A percentile compares a stretch with the other conserved stretches of the same genome.
Conservation (phyloP, 2,113 vertebrate species). For the Pelecanus crispus region DNA sequence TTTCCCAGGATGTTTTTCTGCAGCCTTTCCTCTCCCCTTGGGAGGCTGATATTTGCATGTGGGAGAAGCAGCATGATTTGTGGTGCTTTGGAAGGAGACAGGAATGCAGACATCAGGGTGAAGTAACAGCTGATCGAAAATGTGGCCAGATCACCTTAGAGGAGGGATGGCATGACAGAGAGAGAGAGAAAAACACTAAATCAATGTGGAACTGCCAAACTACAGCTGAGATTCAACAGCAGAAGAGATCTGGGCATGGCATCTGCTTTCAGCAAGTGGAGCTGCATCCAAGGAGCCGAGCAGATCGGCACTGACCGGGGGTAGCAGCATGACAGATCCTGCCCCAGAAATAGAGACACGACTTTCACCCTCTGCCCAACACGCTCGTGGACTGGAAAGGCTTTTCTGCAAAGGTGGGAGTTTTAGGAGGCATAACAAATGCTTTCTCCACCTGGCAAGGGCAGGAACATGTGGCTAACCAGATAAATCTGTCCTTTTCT, state of each 20-base stretch:
- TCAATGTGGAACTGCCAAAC: conserved; percentile 29
- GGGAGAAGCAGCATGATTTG: neutral
- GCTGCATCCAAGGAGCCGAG: neutral
- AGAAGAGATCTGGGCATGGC: conserved; percentile 27
- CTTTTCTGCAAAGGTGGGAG: neutral
- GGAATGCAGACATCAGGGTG: conserved; percentile 9
- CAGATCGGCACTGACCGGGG: neutral
- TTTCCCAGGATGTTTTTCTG: neutral
- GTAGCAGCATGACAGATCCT: neutral
- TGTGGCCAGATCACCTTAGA: conserved; percentile 8
- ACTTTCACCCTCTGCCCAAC: neutral
- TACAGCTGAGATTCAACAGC: conserved; percentile 42
- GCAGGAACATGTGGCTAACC: neutral
- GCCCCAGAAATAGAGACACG: neutral
- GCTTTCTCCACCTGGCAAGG: conserved; percentile 13
- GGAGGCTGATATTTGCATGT: neutral
- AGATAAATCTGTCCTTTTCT: neutral
- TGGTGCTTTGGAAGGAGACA: neutral
- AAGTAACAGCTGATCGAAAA: neutral
- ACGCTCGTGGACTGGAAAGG: accelerated
- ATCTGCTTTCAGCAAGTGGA: conserved; percentile 30
- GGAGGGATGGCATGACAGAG: conserved; percentile 23
- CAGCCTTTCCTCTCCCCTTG: neutral
- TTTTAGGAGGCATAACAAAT: neutral
- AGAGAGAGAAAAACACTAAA: conserved; percentile 12